These are phyloP conservation scores for Lasioglossum leucozonium DNA, from an alignment of 2,888 invertebrate species.

Conservation along the genomic window DNA sequence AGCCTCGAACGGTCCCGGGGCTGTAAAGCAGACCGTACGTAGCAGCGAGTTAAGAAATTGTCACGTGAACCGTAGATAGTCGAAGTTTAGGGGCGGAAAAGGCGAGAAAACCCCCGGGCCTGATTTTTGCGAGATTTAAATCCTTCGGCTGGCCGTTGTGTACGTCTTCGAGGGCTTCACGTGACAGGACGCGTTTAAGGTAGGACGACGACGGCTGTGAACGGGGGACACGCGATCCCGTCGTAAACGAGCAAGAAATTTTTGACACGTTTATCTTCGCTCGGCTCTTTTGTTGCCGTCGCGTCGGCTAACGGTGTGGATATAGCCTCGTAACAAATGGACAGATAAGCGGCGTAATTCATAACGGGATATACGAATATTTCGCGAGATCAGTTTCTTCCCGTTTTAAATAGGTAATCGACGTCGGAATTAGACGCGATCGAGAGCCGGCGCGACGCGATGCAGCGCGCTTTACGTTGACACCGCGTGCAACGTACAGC, in stretches of 20 bases:
- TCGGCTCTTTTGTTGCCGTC: constrained; percentile 39
- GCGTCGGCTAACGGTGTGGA: constrained; percentile 31
- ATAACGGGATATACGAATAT: constrained; percentile 51
- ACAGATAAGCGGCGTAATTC: constrained; percentile 61
- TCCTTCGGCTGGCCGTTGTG: constrained; percentile 25
- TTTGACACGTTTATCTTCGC: constrained; percentile 68
- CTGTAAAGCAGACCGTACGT: constrained; percentile 59
- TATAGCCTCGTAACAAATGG: constrained; percentile 38
- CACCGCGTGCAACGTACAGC: too few relatives aligned
- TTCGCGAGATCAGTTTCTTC: constrained; percentile 44
- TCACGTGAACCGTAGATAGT: constrained; percentile 65
- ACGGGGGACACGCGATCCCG: constrained; percentile 61
- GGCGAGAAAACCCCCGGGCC: constrained; percentile 44
- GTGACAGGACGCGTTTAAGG: constrained; percentile 64
- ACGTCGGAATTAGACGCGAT: constrained; percentile 22
- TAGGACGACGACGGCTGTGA: constrained; percentile 2
- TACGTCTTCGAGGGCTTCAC: constrained; percentile 50
- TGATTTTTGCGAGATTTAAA: constrained; percentile 69
- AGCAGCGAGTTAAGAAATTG: constrained; percentile 70
- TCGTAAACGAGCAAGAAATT: constrained; percentile 68
- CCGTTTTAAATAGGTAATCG: constrained; percentile 43
- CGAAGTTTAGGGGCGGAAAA: constrained; percentile 17
- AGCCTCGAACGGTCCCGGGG: constrained; percentile 33
- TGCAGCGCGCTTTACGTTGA: too few relatives aligned
- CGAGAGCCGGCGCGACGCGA: not conserved